Evolutionary conservation across 2,113 vertebrate genomes (phyloP).

Genomic region (Litocranius walleri): DNA sequence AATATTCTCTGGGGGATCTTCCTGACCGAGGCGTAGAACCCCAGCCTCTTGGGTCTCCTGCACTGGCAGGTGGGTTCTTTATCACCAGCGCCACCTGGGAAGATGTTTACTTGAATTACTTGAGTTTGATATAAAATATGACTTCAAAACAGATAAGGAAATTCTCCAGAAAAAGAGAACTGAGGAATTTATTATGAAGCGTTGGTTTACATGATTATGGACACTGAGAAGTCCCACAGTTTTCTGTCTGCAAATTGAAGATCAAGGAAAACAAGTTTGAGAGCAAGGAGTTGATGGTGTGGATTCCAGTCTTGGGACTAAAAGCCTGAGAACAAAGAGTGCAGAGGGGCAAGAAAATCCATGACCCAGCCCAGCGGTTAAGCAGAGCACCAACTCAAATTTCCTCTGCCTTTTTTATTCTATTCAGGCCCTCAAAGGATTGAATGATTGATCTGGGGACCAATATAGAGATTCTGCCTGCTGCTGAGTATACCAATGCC

Average conservation of each 20-base stretch:
- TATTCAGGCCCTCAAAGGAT: neutral
- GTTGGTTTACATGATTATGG: neutral
- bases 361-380: neutral
- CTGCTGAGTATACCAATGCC: neutral
- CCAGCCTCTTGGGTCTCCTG: neutral
- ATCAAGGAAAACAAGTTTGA: neutral
- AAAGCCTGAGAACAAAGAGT: neutral
- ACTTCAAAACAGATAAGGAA: neutral
- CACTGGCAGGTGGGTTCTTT: neutral
- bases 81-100: neutral
- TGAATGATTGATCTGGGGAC: neutral
- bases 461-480: neutral
- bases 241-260: neutral
- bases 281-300: neutral
- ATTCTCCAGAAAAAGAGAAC: neutral
- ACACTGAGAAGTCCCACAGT: neutral
- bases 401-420: neutral
- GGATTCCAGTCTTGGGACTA: neutral
- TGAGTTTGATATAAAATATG: neutral
- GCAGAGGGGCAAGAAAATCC: too few species aligned
- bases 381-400: neutral
- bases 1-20: neutral
- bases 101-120: neutral
- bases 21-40: neutral
- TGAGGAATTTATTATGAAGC: neutral